Evolutionary conservation across 2,888 invertebrate genomes (phyloP), one percentile per base, ranked within the genome.

Genomic region (Aspidapion aeneum): DNA sequence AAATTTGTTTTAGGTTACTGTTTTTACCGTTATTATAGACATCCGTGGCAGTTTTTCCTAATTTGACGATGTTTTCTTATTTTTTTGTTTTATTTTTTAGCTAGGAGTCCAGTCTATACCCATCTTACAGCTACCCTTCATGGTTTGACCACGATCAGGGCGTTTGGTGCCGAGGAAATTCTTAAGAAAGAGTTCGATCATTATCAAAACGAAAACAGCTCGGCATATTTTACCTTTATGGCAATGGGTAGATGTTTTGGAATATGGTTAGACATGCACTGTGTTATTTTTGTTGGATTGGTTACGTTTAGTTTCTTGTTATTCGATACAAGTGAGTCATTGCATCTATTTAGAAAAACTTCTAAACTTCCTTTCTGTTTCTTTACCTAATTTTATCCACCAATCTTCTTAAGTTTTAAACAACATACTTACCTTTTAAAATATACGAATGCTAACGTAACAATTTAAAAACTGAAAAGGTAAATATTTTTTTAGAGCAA

Each of bases 91-190:
- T 35, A 35, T 20, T 20, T 74, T 77, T 58, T 77, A 91, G 91
- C 89, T 58, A 85, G 90, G 57, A 91, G 90, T 73, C 93, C 93
- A 0, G 86, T 93, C 0, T 93, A 89, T 75, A 86, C 88, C 0
- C 88, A 92, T 71, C 80, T 92, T 48, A 88, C 87, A 70, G 87
- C 90, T 57, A 87, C 90, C 0, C 82, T 93, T 18, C 87, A 90
- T 78, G 93, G 93, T 1, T 78, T 93, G 1, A 84, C 88, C 12
- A 91, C 91, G 0, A 89, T 93, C 18, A 81, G 92, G 69, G 89
- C 91, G 0, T 87, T 89, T 70, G 81, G 83, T 62, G 88, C 87
- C 0, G 85, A 89, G 76, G 78, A 83, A 17, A 82, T 84, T 2
- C 83, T 92, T 58, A 82, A 83, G 21, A 76, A 76, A 22, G 86